These are phyloP conservation scores for Chromobotia macracanthus DNA, from an alignment of 2,797 vertebrate genomes.

Conservation along the genomic window DNA sequence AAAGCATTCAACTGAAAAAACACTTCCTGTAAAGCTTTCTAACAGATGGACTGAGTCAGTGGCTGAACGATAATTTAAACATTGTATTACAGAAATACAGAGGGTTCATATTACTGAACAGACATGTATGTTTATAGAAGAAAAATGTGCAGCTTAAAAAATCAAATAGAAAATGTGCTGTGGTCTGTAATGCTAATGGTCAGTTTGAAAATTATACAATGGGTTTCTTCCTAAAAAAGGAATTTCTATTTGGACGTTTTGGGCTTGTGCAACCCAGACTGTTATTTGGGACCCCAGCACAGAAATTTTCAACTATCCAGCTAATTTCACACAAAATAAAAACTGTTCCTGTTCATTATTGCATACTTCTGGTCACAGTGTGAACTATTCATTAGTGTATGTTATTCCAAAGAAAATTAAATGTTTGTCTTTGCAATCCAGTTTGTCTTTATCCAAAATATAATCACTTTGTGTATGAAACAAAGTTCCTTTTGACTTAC, in stretches of 20 bases:
- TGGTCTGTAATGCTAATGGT: conserved; percentile 51
- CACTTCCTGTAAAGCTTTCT: not conserved
- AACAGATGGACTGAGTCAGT: conserved; percentile 33
- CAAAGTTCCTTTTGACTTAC: too few species aligned
- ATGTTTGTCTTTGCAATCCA: too few species aligned
- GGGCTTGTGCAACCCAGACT: not conserved
- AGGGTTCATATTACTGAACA: not conserved
- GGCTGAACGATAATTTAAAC: conserved; percentile 36
- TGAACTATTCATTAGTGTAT: too few species aligned
- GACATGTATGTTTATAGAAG: not conserved
- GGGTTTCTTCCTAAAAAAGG: not conserved
- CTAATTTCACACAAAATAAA: too few species aligned
- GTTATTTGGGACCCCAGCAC: too few species aligned
- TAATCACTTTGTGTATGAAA: too few species aligned
- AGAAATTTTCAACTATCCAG: too few species aligned
- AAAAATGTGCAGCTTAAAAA: not conserved
- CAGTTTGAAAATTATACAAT: conserved; percentile 52
- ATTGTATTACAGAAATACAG: conserved; percentile 1
- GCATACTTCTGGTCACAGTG: too few species aligned
- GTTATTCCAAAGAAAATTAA: too few species aligned
- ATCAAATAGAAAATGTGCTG: conserved; percentile 15
- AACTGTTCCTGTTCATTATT: too few species aligned
- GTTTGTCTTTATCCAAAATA: too few species aligned
- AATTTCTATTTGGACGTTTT: not conserved
- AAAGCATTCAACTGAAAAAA: conserved; percentile 23